Evolutionary conservation across 2,888 invertebrate genomes (phyloP), one percentile per base, ranked within the genome.

Genomic region (Sminthurinus aureus): DNA sequence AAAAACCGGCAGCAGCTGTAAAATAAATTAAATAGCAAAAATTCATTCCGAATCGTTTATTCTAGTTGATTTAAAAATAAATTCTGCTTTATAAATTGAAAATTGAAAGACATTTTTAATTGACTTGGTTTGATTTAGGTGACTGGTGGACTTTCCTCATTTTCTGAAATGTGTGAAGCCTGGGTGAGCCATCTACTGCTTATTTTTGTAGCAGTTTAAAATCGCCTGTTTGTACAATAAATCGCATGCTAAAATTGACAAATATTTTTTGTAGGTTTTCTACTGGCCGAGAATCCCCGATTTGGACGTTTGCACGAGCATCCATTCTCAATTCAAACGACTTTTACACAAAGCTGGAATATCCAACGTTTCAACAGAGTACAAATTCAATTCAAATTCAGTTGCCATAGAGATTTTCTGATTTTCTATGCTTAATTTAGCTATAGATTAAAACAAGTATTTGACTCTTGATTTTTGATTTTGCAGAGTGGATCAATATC

Each of bases 131-230:
- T 58, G 9, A 58, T 58, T 9, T 18, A 67, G 67, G 82, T 82
- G 9, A 52, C 38, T 26, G 82, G 82, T 15, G 82, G 82, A 4
- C 38, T 51, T 6, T 51, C 52, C 24, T 50, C 51, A 8, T 4
- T 58, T 13, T 20, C 58, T 66, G 82, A 82, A 50, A 82, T 82
- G 82, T 82, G 82, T 58, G 22, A 52, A 15, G 66, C 76, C 11
- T 82, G 74, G 11, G n/a, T n/a, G n/a, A n/a, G n/a, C n/a, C n/a
- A n/a, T n/a, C n/a, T n/a, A n/a, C n/a, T n/a, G n/a, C n/a, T n/a
- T n/a, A n/a, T n/a, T n/a, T n/a, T n/a, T n/a, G n/a, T n/a, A n/a
- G n/a, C n/a, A n/a, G n/a, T n/a, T n/a, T n/a, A n/a, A n/a, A n/a
- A n/a, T n/a, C n/a, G n/a, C n/a, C n/a, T n/a, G n/a, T n/a, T n/a